A percentile compares a stretch with the other conserved stretches of the same genome.
Evolutionary conservation across 2,888 invertebrate genomes (phyloP).

Genomic region (Norana najaformis): DNA sequence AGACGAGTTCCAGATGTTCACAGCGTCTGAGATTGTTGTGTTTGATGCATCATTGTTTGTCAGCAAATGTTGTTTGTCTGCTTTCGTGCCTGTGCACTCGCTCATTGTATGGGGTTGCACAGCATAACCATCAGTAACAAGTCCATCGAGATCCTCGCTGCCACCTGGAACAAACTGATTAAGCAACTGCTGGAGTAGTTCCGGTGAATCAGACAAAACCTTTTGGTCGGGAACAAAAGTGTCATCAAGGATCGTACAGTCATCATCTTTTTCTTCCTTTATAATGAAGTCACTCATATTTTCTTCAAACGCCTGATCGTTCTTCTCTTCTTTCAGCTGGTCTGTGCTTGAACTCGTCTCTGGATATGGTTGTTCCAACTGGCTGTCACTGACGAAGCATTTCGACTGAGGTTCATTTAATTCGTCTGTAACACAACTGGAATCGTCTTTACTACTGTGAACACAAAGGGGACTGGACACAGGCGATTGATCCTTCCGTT

Average conservation of each 20-base stretch:
- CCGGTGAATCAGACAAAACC: neutral
- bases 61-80: neutral
- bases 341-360: neutral
- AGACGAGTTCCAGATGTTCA: neutral
- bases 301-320: neutral
- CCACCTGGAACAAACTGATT: neutral
- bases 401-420: conserved; percentile 13
- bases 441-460: neutral
- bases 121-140: neutral
- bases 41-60: neutral
- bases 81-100: neutral
- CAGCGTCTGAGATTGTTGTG: neutral
- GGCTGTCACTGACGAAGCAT: neutral
- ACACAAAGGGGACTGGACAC: neutral
- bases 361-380: neutral
- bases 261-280: neutral
- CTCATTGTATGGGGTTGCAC: neutral
- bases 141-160: neutral
- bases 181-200: conserved; percentile 1
- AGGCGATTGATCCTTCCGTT: neutral
- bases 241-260: neutral
- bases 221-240: neutral
- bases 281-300: neutral
- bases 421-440: neutral
- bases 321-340: neutral